phyloP scores from a whole-genome alignment of 64 coral and sea anemone species.

The Orbicella faveolata region DNA sequence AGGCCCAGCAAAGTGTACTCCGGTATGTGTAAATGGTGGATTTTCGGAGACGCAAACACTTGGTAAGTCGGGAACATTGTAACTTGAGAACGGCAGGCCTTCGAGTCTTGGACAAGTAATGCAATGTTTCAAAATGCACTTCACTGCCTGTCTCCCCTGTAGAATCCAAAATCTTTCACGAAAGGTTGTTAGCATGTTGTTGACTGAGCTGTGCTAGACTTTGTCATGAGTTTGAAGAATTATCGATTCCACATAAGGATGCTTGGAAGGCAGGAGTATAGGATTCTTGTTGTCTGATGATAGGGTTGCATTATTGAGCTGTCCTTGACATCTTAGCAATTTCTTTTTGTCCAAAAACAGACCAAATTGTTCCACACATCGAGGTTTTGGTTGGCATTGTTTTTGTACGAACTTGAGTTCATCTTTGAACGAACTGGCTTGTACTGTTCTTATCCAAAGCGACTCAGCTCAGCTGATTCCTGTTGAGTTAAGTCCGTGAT shows the following conservation, averaged over 20 bases:
- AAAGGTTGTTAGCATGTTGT: slow-evolving; percentile 1
- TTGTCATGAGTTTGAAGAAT: slow-evolving; percentile 29
- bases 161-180: slow-evolving; percentile 24
- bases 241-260: slow-evolving; percentile 20
- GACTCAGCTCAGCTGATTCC: no score
- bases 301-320: slow-evolving; percentile 11
- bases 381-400: background rate
- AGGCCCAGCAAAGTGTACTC: slow-evolving; percentile 3
- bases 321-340: background rate
- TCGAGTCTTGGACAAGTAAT: no score
- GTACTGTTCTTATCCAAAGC: no score
- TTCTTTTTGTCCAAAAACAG: slow-evolving; percentile 23
- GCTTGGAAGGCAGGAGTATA: slow-evolving; percentile 27
- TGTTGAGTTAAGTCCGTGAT: no score
- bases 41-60: background rate
- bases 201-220: slow-evolving; percentile 40
- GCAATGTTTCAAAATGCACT: no score
- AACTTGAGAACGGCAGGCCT: background rate
- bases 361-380: slow-evolving; percentile 2
- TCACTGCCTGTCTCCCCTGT: no score
- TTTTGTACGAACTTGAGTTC: background rate
- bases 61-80: slow-evolving; percentile 15
- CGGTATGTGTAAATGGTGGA: background rate
- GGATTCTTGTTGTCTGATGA: slow-evolving; percentile 5
- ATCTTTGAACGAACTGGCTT: background rate